Base-by-base conservation (phyloP, 2,797 vertebrate genomes). In the Margarornis squamiger region DNA sequence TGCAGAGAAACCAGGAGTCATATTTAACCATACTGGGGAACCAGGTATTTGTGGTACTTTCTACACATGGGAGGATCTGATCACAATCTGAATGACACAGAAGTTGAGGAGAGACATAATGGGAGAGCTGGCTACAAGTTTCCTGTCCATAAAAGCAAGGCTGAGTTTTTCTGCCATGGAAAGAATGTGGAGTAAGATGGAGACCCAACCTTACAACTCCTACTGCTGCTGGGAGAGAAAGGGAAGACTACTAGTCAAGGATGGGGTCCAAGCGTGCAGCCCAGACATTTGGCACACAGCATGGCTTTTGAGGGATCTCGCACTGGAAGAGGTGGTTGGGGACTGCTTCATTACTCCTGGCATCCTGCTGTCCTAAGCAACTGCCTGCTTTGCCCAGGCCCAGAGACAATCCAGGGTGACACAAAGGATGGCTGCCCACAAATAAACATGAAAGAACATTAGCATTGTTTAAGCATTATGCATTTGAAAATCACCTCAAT, bases 31-130 rank as follows among this genome's bases (percentile, higher is more conserved):
- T 4, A 8, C 1, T 13, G 39, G 29, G 24, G 52, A 46, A 63
- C 16, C 48, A 61, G 2, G 1, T 10, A 43, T 29, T 52, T 1
- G 0, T 49, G 51, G 34, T 18, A 2, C 14, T 14, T 81, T 15
- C 51, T 51, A 55, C 10, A 20, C 24, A 3, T 0, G 9, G 79
- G 45, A 59, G 13, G 20, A 57, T 52, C 41, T 0, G 0, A 66
- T 24, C 67, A 62, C 55, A 70, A 18, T 19, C 58, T 16, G 18
- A 49, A 52, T 4, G 17, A 86, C 17, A 10, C 68, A 48, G 48
- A 36, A 18, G 36, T 1, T 3, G 2, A 79, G 19, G 13, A 77
- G 7, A 86, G 26, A 51, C 24, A 7, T 8, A 36, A 48, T 3
- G 22, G 45, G 8, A 86, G n/a, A 63, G 41, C 27, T 27, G 23